phyloP scores from a whole-genome alignment of 1,140 invertebrate genomes.

The Drosophila littoralis region DNA sequence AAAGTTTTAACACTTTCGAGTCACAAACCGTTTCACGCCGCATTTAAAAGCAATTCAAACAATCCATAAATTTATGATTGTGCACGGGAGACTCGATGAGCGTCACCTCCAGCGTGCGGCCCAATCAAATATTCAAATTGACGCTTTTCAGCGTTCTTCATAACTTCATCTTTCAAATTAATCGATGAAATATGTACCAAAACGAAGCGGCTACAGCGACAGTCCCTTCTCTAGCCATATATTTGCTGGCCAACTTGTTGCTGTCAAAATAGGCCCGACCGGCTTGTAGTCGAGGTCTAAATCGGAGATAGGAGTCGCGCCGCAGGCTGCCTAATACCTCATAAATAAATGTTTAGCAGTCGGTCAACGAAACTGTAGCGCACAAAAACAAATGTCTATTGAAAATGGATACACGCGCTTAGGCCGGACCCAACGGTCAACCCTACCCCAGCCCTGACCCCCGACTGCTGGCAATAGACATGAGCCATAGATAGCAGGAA shows the following conservation, averaged over 20 bases:
- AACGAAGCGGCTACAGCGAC: conserved; percentile 51
- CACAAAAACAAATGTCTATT: conserved; percentile 69
- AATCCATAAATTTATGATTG: conserved; percentile 77
- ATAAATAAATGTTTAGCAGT: conserved; percentile 70
- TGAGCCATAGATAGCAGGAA: conserved; percentile 45
- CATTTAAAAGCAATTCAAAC: conserved; percentile 66
- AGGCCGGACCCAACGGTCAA: conserved; percentile 24
- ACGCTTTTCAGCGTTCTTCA: conserved; percentile 72
- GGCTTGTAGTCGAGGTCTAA: background rate
- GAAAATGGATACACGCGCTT: conserved; percentile 55
- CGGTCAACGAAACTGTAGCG: conserved; percentile 73
- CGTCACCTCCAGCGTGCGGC: conserved; percentile 9
- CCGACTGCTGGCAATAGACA: conserved; percentile 37
- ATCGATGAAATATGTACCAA: conserved; percentile 80
- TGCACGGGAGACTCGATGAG: conserved; percentile 19
- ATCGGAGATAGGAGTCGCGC: conserved; percentile 19
- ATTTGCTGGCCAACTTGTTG: conserved; percentile 77
- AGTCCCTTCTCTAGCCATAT: conserved; percentile 52
- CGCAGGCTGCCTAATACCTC: conserved; percentile 68
- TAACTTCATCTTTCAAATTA: conserved; percentile 82
- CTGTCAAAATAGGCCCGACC: conserved; percentile 69
- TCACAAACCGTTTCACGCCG: conserved; percentile 78
- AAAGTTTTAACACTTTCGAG: conserved; percentile 52
- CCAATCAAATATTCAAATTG: conserved; percentile 82
- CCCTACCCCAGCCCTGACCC: conserved; percentile 37